phyloP scores from a whole-genome alignment of 2,113 vertebrate genomes.

The Neolamprologus devosi region DNA sequence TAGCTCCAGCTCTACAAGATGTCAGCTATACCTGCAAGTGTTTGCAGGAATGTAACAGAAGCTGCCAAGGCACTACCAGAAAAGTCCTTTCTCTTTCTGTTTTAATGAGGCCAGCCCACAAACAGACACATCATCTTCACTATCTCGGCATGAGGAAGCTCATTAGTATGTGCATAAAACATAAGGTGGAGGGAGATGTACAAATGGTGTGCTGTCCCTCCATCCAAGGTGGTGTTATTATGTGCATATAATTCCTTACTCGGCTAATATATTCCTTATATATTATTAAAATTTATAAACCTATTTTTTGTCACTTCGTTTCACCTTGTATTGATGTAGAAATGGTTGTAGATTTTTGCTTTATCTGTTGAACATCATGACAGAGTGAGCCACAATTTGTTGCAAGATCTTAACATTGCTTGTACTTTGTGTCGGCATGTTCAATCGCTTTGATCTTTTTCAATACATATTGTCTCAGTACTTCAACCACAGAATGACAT shows the following conservation, averaged over 20 bases:
- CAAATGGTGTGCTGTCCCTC: constrained; percentile 21
- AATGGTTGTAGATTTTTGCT: not conserved
- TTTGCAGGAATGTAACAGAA: not conserved
- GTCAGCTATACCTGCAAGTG: constrained; percentile 1
- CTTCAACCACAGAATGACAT: not conserved
- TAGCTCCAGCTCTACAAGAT: not conserved
- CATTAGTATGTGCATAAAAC: constrained; percentile 56
- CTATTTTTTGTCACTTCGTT: not conserved
- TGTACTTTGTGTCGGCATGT: not conserved
- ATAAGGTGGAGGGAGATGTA: constrained; percentile 19
- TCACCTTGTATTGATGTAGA: not conserved
- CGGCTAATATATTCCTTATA: not conserved
- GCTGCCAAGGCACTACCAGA: not conserved
- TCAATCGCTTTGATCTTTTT: not conserved
- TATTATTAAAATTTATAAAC: constrained; percentile 5
- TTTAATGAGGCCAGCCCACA: constrained; percentile 49
- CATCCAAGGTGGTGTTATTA: constrained; percentile 21
- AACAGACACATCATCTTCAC: constrained; percentile 31
- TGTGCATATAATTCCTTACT: constrained; percentile 38
- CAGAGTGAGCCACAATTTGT: not conserved
- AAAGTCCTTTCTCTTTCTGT: not conserved
- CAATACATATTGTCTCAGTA: not conserved
- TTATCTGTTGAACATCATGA: not conserved
- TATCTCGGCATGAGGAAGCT: constrained; percentile 12
- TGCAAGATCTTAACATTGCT: not conserved